Evolutionary conservation across 2,797 vertebrate species (phyloP).

Genomic region (Hapalemur alaotrensis): DNA sequence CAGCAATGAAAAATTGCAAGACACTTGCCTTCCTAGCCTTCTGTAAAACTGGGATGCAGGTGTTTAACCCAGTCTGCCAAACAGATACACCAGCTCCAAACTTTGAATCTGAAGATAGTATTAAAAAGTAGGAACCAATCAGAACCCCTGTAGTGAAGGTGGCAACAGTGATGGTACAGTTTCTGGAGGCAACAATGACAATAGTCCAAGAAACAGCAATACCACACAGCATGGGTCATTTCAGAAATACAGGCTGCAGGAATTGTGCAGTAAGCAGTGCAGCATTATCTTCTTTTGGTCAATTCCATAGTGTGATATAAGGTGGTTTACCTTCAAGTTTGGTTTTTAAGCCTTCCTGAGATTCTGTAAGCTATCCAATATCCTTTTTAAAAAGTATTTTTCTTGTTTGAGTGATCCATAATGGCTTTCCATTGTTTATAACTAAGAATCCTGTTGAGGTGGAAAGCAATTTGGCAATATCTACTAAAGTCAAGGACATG

Average conservation of each 20-base stretch:
- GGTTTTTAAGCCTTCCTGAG: neutral
- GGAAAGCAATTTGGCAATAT: neutral
- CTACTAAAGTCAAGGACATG: neutral
- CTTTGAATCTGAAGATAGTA: neutral
- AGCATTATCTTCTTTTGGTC: neutral
- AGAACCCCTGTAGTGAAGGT: neutral
- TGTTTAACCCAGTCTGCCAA: constrained; percentile 27
- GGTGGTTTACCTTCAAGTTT: neutral
- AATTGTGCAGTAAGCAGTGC: neutral
- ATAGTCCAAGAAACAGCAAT: neutral
- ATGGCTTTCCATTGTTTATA: neutral
- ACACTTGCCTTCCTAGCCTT: neutral
- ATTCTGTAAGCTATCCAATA: constrained; percentile 7
- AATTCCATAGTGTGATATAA: neutral
- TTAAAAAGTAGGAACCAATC: neutral
- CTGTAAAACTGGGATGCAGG: constrained; percentile 7
- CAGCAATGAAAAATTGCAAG: neutral
- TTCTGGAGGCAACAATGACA: neutral
- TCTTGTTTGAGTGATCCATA: neutral
- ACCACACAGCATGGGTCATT: neutral
- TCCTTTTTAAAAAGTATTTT: neutral
- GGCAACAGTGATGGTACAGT: neutral
- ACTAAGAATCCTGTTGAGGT: neutral
- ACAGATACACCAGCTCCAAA: neutral
- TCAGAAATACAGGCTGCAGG: neutral